Evolutionary conservation across 2,888 invertebrate species (phyloP), one percentile per base, ranked within the genome.

Genomic region (Pseudoips prasinana): DNA sequence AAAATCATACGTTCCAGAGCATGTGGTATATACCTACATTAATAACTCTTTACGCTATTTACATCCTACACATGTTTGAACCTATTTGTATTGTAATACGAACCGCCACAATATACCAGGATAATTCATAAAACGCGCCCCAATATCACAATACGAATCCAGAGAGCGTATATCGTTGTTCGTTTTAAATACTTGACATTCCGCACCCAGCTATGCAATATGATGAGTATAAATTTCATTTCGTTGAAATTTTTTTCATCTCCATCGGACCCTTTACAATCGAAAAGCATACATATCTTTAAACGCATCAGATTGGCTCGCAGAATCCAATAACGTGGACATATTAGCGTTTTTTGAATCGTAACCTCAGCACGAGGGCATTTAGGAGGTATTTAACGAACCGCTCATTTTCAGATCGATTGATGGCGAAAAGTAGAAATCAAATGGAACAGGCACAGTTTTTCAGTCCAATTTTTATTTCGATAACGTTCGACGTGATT

Each of bases 141-240:
- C 69, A 64, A 63, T 67, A 66, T 72, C 64, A 65, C 66, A 68
- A 67, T 57, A 58, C 51, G 57, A 70, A 64, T 65, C 50, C 42
- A 58, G 46, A 54, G 51, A 39, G 52, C 45, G 45, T 36, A 48
- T 60, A 61, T 54, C 62, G 60, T 56, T 64, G 62, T 72, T 67
- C 71, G n/a, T 75, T 77, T 76, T 67, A 64, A 80, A 81, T 83
- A 69, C 67, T 77, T 73, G 64, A 64, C 73, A 82, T 84, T 77
- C 78, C 64, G 60, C 46, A 74, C 72, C 63, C 57, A 62, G 75
- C 69, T 74, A 83, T 75, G 82, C 74, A 72, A 80, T 80, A 80
- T 78, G 73, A 78, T 73, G 80, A 74, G 69, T 75, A 75, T 73
- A 76, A 71, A 78, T 73, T 73, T 74, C 66, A 71, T 66, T 74